Conservation (phyloP, 1,140 invertebrate species). For the Hyphantria cunea region DNA sequence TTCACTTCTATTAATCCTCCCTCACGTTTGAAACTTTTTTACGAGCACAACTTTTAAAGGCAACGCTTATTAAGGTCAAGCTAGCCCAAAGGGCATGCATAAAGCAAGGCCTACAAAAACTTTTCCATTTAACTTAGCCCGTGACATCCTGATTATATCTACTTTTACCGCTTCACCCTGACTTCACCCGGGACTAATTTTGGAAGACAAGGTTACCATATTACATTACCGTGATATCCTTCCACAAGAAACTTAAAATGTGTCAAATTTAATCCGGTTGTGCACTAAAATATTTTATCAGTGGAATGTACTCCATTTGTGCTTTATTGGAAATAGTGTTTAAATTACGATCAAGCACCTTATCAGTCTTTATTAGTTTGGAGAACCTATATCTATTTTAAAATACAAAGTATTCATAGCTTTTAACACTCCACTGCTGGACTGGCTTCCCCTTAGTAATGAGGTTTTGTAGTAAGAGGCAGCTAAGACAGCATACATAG, state of each 20-base stretch:
- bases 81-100: slow-evolving; percentile 48
- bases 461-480: too few relatives aligned
- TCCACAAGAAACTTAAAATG: background rate
- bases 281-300: too few relatives aligned
- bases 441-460: too few relatives aligned
- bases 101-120: slow-evolving; percentile 47
- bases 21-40: slow-evolving; percentile 43
- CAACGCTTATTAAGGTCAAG: slow-evolving; percentile 42
- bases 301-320: too few relatives aligned
- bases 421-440: slow-evolving; percentile 6
- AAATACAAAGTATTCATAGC: too few relatives aligned
- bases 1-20: slow-evolving; percentile 28
- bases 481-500: too few relatives aligned
- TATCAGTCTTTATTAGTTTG: too few relatives aligned
- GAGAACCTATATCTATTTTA: too few relatives aligned
- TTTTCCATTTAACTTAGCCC: slow-evolving; percentile 63
- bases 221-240: background rate
- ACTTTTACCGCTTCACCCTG: slow-evolving; percentile 21
- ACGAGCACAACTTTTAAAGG: slow-evolving; percentile 41
- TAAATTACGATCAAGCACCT: too few relatives aligned
- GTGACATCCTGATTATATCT: slow-evolving; percentile 48
- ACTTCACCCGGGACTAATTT: slow-evolving; percentile 26
- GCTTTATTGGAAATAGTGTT: too few relatives aligned
- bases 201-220: slow-evolving; percentile 3
- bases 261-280: too few relatives aligned